These are phyloP conservation scores for Urechis unicinctus DNA, from an alignment of 2,888 invertebrate species.

Conservation along the genomic window DNA sequence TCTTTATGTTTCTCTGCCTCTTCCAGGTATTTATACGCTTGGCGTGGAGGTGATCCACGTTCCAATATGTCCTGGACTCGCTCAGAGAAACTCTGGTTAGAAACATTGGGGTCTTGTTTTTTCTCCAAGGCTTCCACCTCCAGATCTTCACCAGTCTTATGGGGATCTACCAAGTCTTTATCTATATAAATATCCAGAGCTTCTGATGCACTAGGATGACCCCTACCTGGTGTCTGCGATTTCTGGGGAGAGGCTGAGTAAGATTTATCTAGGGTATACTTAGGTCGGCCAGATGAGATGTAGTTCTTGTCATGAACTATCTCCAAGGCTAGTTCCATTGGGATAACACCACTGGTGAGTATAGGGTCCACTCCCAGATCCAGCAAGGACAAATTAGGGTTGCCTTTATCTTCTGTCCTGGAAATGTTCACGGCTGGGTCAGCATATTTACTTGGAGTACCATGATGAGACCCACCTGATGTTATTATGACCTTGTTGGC, in stretches of 20 bases:
- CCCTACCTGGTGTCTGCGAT: not conserved
- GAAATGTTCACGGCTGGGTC: no score
- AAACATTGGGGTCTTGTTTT: not conserved
- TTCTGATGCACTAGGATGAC: not conserved
- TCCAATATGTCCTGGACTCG: not conserved
- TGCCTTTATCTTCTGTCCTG: not conserved
- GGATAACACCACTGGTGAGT: slow-evolving; percentile 13
- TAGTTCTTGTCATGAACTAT: slow-evolving; percentile 8
- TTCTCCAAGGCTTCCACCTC: not conserved
- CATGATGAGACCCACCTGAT: no score
- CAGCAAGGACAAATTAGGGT: not conserved
- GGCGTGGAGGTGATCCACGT: not conserved
- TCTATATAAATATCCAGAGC: not conserved
- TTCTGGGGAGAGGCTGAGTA: not conserved
- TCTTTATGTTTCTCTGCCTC: not conserved
- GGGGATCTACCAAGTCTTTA: not conserved
- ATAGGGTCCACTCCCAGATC: slow-evolving; percentile 1
- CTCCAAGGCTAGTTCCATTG: slow-evolving; percentile 12
- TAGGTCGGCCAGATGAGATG: not conserved
- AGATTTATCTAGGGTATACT: not conserved
- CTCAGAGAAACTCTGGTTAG: not conserved
- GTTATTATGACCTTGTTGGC: not conserved
- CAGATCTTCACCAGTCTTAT: no score
- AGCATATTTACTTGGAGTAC: no score
- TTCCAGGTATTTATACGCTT: not conserved